Percentiles rank a stretch among this genome's conserved stretches.
Conservation (phyloP, 2,888 invertebrate genomes). For the Aphelenchoides bicaudatus region DNA sequence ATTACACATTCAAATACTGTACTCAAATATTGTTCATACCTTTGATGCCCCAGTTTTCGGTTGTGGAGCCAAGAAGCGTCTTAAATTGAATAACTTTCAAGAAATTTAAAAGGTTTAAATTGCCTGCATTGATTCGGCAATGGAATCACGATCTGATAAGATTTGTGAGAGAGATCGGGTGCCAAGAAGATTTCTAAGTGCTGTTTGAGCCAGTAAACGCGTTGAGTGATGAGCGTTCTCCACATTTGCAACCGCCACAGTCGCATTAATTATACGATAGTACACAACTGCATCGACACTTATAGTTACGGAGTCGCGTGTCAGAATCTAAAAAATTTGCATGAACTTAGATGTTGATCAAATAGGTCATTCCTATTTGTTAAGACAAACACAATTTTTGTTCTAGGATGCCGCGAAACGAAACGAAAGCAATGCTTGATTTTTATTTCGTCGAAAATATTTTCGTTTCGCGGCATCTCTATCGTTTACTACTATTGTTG, state of each 20-base stretch:
- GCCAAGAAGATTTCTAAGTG: conserved; percentile 74
- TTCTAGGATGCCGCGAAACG: too few relatives aligned
- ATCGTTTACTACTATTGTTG: too few relatives aligned
- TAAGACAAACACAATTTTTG: too few relatives aligned
- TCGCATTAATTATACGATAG: conserved; percentile 82
- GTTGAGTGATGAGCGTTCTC: conserved; percentile 74
- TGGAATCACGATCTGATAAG: conserved; percentile 85
- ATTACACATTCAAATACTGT: too few relatives aligned
- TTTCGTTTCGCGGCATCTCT: too few relatives aligned
- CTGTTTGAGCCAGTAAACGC: conserved; percentile 63
- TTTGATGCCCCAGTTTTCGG: conserved; percentile 62
- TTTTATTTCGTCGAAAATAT: too few relatives aligned
- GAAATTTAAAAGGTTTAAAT: too few relatives aligned
- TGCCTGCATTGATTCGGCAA: conserved; percentile 83
- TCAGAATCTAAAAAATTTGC: too few relatives aligned
- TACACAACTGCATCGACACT: conserved; percentile 80
- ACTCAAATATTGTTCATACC: too few relatives aligned
- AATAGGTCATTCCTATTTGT: too few relatives aligned
- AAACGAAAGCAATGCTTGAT: conserved; percentile 11
- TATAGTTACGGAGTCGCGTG: conserved; percentile 68
- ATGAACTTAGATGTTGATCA: too few relatives aligned
- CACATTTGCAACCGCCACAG: conserved; percentile 97
- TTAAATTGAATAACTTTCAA: conserved; percentile 21
- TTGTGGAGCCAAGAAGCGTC: conserved; percentile 62
- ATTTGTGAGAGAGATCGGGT: conserved; percentile 92